Conservation (phyloP, 1,140 invertebrate species). For the Sesamia nonagrioides region DNA sequence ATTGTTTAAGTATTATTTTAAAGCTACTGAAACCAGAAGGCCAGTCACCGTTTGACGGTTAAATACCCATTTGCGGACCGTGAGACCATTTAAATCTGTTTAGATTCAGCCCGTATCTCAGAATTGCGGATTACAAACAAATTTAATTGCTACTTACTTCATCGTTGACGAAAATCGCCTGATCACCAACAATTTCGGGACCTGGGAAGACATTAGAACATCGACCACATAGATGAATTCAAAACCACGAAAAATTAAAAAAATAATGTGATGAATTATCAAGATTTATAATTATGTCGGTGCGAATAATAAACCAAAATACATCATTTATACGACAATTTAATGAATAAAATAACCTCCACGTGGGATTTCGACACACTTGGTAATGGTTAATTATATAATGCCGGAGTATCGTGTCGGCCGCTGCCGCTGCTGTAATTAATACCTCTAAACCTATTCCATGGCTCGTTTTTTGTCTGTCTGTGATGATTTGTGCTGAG, state of each 20-base stretch:
- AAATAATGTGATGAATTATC: constrained; percentile 40
- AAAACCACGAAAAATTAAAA: constrained; percentile 39
- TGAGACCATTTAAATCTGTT: constrained; percentile 57
- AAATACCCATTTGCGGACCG: constrained; percentile 51
- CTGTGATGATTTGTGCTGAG: constrained; percentile 64
- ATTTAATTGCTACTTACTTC: constrained; percentile 39
- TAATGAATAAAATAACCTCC: constrained; percentile 67
- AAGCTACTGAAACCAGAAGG: constrained; percentile 74
- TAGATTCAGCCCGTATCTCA: constrained; percentile 36
- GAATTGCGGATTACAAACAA: constrained; percentile 37
- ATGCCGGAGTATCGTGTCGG: constrained; percentile 62
- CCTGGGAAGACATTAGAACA: constrained; percentile 35
- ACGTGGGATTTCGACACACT: constrained; percentile 63
- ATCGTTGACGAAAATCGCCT: constrained; percentile 36
- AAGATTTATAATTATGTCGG: constrained; percentile 45
- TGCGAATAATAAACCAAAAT: constrained; percentile 45
- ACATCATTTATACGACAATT: constrained; percentile 56
- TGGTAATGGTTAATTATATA: constrained; percentile 69
- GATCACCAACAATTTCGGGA: constrained; percentile 11
- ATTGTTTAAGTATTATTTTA: constrained; percentile 70
- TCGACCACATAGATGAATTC: constrained; percentile 8
- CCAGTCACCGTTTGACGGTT: constrained; percentile 53
- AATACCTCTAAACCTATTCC: constrained; percentile 64
- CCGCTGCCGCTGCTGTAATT: constrained; percentile 59
- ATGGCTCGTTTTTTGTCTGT: constrained; percentile 65